Percentiles rank a stretch among this genome's conserved stretches.
These are phyloP conservation scores for Lasioglossum baleicum DNA, from an alignment of 1,140 invertebrate genomes.

Conservation along the genomic window DNA sequence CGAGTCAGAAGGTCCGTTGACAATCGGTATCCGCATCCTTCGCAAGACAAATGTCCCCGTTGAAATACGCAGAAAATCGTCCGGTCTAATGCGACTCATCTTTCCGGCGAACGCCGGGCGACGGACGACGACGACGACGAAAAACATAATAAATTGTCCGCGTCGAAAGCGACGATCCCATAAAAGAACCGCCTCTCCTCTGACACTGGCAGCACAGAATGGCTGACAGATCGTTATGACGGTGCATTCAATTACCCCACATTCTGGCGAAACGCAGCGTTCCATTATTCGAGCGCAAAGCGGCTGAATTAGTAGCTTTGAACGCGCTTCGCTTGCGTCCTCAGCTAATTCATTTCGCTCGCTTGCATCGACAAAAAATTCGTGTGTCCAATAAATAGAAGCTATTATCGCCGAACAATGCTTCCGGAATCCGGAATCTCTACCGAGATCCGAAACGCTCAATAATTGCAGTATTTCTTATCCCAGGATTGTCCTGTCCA, in stretches of 20 bases:
- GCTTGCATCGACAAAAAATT: not conserved
- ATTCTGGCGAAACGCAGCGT: not conserved
- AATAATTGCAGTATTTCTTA: no score
- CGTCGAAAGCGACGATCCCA: slow-evolving; percentile 25
- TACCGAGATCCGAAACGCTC: no score
- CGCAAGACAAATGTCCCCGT: slow-evolving; percentile 56
- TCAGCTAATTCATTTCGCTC: not conserved
- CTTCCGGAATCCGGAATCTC: no score
- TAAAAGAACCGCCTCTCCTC: slow-evolving; percentile 18
- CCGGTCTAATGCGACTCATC: slow-evolving; percentile 8
- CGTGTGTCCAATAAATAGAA: not conserved
- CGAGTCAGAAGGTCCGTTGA: not conserved
- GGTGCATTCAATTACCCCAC: slow-evolving; percentile 18
- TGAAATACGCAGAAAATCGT: slow-evolving; percentile 54
- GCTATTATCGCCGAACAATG: not conserved
- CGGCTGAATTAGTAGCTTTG: slow-evolving; percentile 6
- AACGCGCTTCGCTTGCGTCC: not conserved
- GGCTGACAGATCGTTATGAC: slow-evolving; percentile 27
- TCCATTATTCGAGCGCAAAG: slow-evolving; percentile 8
- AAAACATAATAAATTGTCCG: slow-evolving; percentile 66
- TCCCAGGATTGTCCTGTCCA: no score
- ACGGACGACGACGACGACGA: slow-evolving; percentile 19
- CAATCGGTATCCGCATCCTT: slow-evolving; percentile 15
- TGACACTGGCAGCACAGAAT: slow-evolving; percentile 29
- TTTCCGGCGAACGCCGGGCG: slow-evolving; percentile 15